phyloP scores from a whole-genome alignment of 2,888 invertebrate species.

The Plebejus anna region DNA sequence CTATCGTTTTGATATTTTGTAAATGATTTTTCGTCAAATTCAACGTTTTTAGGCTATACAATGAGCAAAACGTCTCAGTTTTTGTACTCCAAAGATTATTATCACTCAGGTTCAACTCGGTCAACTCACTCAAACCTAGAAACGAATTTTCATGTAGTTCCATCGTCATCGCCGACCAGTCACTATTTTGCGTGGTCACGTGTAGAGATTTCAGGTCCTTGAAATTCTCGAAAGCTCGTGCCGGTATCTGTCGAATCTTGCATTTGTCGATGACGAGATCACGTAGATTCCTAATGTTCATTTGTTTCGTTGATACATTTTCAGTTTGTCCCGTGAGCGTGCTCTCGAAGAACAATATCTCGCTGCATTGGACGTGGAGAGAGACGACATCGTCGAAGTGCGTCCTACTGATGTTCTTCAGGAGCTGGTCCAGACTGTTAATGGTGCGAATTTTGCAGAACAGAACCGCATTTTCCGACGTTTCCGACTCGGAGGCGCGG shows the following conservation, averaged over 20 bases:
- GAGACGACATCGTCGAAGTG: slow-evolving; percentile 84
- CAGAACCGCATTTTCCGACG: slow-evolving; percentile 78
- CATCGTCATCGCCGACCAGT: slow-evolving; percentile 89
- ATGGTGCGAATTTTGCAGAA: slow-evolving; percentile 87
- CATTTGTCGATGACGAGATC: slow-evolving; percentile 86
- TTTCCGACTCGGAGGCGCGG: slow-evolving; percentile 79
- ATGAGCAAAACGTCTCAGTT: slow-evolving; percentile 84
- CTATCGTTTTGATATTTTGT: slow-evolving; percentile 86
- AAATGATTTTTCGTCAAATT: slow-evolving; percentile 89
- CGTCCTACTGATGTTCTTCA: slow-evolving; percentile 84
- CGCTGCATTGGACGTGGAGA: slow-evolving; percentile 86
- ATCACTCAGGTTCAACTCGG: slow-evolving; percentile 84
- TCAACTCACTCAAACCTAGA: slow-evolving; percentile 83
- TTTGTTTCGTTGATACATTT: slow-evolving; percentile 72
- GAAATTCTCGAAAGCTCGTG: slow-evolving; percentile 83
- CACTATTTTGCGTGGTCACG: slow-evolving; percentile 87
- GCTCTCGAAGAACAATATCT: slow-evolving; percentile 86
- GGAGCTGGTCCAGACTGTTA: slow-evolving; percentile 83
- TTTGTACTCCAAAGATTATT: slow-evolving; percentile 90
- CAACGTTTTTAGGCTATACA: slow-evolving; percentile 83
- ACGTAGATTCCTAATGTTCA: slow-evolving; percentile 83
- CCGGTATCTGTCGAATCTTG: slow-evolving; percentile 87
- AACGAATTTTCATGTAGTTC: slow-evolving; percentile 86
- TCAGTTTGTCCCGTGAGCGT: slow-evolving; percentile 78
- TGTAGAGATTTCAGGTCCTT: slow-evolving; percentile 84